Conservation (phyloP, 2,797 vertebrate genomes). For the Nasua narica region DNA sequence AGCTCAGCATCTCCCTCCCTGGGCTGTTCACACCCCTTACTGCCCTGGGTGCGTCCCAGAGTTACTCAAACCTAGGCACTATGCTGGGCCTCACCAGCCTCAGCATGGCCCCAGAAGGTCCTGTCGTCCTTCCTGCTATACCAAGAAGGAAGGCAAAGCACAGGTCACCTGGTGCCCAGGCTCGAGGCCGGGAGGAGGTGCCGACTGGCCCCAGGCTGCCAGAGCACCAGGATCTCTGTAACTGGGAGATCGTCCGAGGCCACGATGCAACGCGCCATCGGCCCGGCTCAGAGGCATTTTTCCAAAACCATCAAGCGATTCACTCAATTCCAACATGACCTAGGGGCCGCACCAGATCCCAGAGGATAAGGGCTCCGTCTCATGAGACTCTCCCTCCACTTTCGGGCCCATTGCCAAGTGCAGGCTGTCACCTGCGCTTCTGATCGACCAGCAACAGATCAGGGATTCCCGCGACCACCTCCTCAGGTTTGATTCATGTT, state of each 20-base stretch:
- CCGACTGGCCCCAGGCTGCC: not conserved
- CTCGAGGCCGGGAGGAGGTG: not conserved
- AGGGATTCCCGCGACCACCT: rapidly evolving
- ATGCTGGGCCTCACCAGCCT: not conserved
- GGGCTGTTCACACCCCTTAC: not conserved
- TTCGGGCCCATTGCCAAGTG: not conserved
- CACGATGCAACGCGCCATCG: rapidly evolving
- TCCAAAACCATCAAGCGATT: not conserved
- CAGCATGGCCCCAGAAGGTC: not conserved
- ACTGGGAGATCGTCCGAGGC: not conserved
- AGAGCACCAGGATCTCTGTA: not conserved
- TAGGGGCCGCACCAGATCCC: not conserved
- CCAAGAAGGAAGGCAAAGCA: not conserved
- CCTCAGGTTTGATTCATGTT: not conserved
- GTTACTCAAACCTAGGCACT: not conserved
- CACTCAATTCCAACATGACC: not conserved
- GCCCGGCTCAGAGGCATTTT: not conserved
- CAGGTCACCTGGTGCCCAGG: not conserved
- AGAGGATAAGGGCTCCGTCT: not conserved
- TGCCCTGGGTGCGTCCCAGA: not conserved
- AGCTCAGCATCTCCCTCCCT: not conserved
- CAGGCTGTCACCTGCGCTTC: not conserved
- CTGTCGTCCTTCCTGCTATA: not conserved
- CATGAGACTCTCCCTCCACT: not conserved
- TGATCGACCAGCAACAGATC: not conserved